Conservation (phyloP, 2,888 invertebrate genomes). For the Allolobophora icterica region DNA sequence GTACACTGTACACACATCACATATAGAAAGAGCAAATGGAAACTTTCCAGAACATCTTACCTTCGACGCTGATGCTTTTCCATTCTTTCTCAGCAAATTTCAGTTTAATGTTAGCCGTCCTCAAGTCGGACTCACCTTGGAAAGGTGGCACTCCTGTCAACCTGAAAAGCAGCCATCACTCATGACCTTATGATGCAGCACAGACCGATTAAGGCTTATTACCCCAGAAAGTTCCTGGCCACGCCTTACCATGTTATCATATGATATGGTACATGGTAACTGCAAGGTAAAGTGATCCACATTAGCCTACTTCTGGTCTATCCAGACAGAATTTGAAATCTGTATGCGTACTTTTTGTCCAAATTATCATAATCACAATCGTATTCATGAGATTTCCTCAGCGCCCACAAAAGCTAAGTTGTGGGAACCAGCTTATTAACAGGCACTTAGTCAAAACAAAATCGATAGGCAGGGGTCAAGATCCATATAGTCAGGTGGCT, state of each 20-base stretch:
- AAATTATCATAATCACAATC: too few species aligned
- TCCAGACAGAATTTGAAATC: too few species aligned
- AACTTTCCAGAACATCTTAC: slow-evolving; percentile 46
- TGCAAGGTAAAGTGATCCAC: background rate
- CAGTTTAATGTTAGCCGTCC: background rate
- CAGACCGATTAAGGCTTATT: background rate
- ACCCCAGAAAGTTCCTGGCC: background rate
- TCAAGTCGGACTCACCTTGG: slow-evolving; percentile 43
- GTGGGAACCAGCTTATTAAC: too few species aligned
- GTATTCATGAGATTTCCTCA: too few species aligned
- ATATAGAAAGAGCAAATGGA: background rate
- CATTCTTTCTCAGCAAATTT: slow-evolving; percentile 48
- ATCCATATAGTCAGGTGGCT: too few species aligned
- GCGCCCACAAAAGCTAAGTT: too few species aligned
- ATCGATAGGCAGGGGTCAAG: too few species aligned
- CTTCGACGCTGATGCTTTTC: slow-evolving; percentile 54
- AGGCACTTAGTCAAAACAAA: too few species aligned
- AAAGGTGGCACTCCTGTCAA: slow-evolving; percentile 61
- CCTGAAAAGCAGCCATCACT: slow-evolving; percentile 47
- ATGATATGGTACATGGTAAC: background rate
- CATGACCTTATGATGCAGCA: background rate
- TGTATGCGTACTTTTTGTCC: too few species aligned
- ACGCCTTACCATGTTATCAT: background rate
- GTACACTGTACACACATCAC: background rate
- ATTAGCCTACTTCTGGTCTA: too few species aligned